A percentile compares a stretch with the other conserved stretches of the same genome.
Conservation (phyloP, 2,797 vertebrate genomes). For the Oreortyx pictus region DNA sequence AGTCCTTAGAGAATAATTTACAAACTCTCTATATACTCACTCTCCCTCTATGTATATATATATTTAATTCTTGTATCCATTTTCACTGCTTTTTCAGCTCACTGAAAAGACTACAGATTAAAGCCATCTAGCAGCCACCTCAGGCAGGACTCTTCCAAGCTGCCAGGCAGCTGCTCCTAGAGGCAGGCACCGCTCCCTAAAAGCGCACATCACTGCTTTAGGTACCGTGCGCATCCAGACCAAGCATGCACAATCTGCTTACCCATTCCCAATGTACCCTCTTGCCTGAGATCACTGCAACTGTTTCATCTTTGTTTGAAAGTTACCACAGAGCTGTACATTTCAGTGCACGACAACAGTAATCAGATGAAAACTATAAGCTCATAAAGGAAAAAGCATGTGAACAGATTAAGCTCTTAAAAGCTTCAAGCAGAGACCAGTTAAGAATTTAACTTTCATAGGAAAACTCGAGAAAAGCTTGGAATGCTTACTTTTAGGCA, state of each 20-base stretch:
- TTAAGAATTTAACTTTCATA: background rate
- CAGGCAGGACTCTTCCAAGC: background rate
- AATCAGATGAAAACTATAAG: background rate
- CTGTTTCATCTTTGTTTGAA: background rate
- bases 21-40: background rate
- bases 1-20: background rate
- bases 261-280: background rate
- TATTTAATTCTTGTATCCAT: background rate
- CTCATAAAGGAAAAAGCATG: background rate
- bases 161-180: background rate
- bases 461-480: slow-evolving; percentile 31
- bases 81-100: background rate
- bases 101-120: background rate
- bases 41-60: background rate
- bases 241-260: too few relatives aligned
- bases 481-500: slow-evolving; percentile 45
- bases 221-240: too few relatives aligned
- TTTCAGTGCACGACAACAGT: background rate
- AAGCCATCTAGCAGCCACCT: background rate
- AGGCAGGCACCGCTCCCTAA: background rate
- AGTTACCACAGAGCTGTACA: background rate
- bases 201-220: background rate
- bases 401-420: background rate
- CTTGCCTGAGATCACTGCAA: background rate
- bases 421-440: background rate